Conservation (phyloP, 1,140 invertebrate species). For the Charaxes varanes region DNA sequence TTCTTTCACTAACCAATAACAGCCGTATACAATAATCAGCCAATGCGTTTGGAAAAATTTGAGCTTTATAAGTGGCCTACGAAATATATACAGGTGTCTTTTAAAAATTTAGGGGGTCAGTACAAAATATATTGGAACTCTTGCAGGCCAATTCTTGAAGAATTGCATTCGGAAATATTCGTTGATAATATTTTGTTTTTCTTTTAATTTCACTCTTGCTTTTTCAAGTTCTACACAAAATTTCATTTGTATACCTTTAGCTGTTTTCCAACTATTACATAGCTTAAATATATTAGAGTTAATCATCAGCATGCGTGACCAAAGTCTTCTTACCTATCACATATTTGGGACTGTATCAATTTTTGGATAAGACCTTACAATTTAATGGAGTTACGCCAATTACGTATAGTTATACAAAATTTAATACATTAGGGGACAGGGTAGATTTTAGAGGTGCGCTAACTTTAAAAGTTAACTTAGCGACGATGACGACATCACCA, state of each 20-base stretch:
- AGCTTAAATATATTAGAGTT: slow-evolving; percentile 21
- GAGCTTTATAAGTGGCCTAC: slow-evolving; percentile 43
- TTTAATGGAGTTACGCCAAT: slow-evolving; percentile 13
- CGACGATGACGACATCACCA: slow-evolving; percentile 13
- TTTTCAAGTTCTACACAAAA: slow-evolving; percentile 2
- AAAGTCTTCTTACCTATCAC: slow-evolving; percentile 27
- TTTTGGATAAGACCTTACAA: slow-evolving; percentile 9
- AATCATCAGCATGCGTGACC: slow-evolving; percentile 20
- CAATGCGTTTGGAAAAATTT: slow-evolving; percentile 63
- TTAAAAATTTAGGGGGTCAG: slow-evolving; percentile 1
- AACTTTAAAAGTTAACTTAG: slow-evolving; percentile 6
- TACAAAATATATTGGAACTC: too few relatives aligned
- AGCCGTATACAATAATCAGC: slow-evolving; percentile 72
- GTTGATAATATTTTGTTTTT: too few relatives aligned
- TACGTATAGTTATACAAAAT: slow-evolving; percentile 11
- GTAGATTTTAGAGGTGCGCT: slow-evolving; percentile 11
- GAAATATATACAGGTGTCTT: slow-evolving; percentile 23
- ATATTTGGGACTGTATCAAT: slow-evolving; percentile 23
- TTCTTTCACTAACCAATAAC: slow-evolving; percentile 73
- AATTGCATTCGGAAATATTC: too few relatives aligned
- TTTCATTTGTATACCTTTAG: slow-evolving; percentile 2
- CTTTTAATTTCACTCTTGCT: too few relatives aligned
- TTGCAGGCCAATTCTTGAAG: too few relatives aligned
- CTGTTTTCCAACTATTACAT: slow-evolving; percentile 23
- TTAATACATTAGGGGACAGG: slow-evolving; percentile 15